Percentiles rank a stretch among this genome's conserved stretches.
Conservation (phyloP, 1,140 invertebrate species). For the Cherax quadricarinatus region DNA sequence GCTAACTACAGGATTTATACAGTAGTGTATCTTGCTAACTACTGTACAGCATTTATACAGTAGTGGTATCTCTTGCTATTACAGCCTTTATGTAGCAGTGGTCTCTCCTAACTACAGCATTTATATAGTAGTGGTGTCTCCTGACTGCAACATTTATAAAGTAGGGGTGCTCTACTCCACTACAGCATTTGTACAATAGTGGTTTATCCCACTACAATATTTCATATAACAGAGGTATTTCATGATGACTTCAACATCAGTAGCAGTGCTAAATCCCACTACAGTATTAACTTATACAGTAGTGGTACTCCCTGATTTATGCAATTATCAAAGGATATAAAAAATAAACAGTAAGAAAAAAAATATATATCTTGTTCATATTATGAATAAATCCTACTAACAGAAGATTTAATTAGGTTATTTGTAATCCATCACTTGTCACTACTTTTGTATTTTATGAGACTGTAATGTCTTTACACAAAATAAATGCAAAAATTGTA, state of each 20-base stretch:
- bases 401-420: not conserved
- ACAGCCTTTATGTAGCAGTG: not conserved
- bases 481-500: not conserved
- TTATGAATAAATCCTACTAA: not conserved
- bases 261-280: not conserved
- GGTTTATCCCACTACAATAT: not conserved
- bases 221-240: not conserved
- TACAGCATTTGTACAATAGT: not conserved
- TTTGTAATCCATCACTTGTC: not conserved
- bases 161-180: not conserved
- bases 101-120: not conserved
- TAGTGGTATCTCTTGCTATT: not conserved
- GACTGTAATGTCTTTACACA: not conserved
- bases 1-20: not conserved
- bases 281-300: slow-evolving; percentile 7
- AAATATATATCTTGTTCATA: not conserved
- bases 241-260: not conserved
- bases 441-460: not conserved
- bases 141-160: not conserved
- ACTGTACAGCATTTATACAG: not conserved
- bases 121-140: not conserved
- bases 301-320: not conserved
- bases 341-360: not conserved
- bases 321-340: not conserved
- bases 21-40: not conserved